Conservation (phyloP, 2,888 invertebrate genomes). For the Latrodectus elegans region DNA sequence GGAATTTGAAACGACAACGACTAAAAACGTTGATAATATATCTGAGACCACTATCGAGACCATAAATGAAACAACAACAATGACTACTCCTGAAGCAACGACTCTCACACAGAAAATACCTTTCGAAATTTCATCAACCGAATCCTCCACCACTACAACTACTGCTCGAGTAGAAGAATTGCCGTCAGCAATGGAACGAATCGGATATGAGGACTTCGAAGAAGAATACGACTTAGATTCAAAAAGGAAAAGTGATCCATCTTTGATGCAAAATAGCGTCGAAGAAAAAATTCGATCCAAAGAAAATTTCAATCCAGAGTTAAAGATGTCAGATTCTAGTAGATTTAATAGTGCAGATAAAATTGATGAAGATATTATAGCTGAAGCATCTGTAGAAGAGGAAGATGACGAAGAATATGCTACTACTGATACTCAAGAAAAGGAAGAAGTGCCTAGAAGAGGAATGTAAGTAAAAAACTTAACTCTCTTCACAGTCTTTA, state of each 20-base stretch:
- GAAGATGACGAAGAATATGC: conserved; percentile 21
- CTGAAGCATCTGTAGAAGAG: conserved; percentile 28
- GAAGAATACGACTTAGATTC: conserved; percentile 65
- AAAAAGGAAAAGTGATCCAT: conserved; percentile 29
- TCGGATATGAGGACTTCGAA: conserved; percentile 47
- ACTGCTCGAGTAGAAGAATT: not conserved
- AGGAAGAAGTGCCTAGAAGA: conserved; percentile 54
- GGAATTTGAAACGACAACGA: conserved; percentile 12
- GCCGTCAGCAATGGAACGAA: conserved; percentile 54
- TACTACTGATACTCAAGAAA: conserved; percentile 4
- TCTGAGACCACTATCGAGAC: conserved; percentile 22
- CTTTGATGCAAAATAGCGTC: conserved; percentile 45
- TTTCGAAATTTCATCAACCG: not conserved
- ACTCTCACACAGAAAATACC: not conserved
- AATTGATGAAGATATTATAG: conserved; percentile 21
- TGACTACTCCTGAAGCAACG: conserved; percentile 25
- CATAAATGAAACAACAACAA: conserved; percentile 45
- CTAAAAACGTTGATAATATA: conserved; percentile 45
- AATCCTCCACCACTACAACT: not conserved
- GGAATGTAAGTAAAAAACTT: conserved; percentile 52
- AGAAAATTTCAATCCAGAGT: conserved; percentile 7
- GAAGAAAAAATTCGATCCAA: conserved; percentile 44
- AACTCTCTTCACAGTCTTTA: not conserved
- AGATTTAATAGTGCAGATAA: not conserved
- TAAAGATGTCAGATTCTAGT: conserved; percentile 15